Evolutionary conservation across 2,888 invertebrate species (phyloP), one percentile per base, ranked within the genome.

Genomic region (Operophtera brumata): DNA sequence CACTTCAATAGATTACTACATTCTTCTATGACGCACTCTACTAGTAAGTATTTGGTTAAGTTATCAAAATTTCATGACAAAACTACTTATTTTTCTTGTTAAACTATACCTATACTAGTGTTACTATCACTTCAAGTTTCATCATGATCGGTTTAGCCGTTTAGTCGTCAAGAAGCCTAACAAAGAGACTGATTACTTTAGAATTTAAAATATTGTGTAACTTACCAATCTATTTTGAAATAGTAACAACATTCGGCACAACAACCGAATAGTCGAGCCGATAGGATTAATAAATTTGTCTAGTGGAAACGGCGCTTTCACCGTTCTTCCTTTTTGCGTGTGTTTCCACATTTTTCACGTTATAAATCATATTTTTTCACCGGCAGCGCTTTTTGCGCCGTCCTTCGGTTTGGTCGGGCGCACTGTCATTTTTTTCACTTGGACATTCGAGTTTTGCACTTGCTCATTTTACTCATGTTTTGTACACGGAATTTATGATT

Each of bases 351-450:
- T 90, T 90, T 91, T 91, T 90, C 90, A 86, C 81, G 84, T 80
- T 64, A 86, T 90, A 90, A 90, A 91, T 91, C 90, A 91, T 88
- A 86, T 90, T 91, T 90, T 90, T 90, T 89, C 88, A 87, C 85
- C 84, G 86, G 84, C 81, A 81, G 82, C 82, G 83, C 82, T 89
- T 90, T 90, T 89, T 88, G 82, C 82, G 75, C 78, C 82, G 84
- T 86, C 86, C 88, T 86, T 88, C 80, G 85, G 86, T 85, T 82
- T 78, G 82, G 78, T 80, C 80, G 82, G 78, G 86, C 83, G 85
- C 83, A 78, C 82, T 84, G 84, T 86, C 83, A 86, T 87, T 89
- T 87, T 88, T 86, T 89, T 86, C 78, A 80, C 75, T 85, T 80
- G 82, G 80, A 84, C 84, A 84, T 80, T 78, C 80, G 78, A 82